Evolutionary conservation across 2,888 invertebrate species (phyloP), one percentile per base, ranked within the genome.

Genomic region (Anaspis maculata): DNA sequence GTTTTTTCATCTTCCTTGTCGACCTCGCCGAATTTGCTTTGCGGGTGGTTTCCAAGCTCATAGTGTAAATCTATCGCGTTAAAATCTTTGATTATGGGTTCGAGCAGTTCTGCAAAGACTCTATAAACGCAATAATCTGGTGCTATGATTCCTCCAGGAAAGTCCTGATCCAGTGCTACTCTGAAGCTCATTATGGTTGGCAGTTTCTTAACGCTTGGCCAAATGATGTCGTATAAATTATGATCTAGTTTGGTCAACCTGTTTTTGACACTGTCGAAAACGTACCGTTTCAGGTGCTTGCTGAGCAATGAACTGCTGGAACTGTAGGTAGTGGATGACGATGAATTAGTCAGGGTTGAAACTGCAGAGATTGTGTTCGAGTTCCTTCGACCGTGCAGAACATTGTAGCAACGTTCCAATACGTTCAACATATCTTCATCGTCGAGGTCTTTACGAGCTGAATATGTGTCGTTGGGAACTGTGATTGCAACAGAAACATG

Each of bases 101-200:
- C 77, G 44, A 92, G 68, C 47, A 92, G 79, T 51, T 89, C 88
- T 42, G 75, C 70, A 65, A 90, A 94, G 4, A 89, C 83, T 36
- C 76, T 75, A 64, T 87, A 92, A 3, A 83, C 79, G 57, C 88
- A 88, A 53, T 83, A 83, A 60, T 92, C 91, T 0, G 90, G 88
- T 0, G 86, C 86, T 3, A 87, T 76, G 15, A 90, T 72, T 9
- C 84, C 85, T 12, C 79, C 75, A 24, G 80, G 77, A 50, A 82
- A 78, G 46, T 85, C 83, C 62, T 78, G 77, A 52, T 82, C 79
- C 11, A 79, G 68, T 15, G 74, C 72, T 51, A 70, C 69, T 34
- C 62, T 55, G 40, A 74, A 67, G 40, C 69, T 71, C 49, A 67
- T 68, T 42, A 74, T 76, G 15, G 69, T 64, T 1, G 79, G 78